Conservation (phyloP, 1,140 invertebrate species). For the Neuroterus valhalla region DNA sequence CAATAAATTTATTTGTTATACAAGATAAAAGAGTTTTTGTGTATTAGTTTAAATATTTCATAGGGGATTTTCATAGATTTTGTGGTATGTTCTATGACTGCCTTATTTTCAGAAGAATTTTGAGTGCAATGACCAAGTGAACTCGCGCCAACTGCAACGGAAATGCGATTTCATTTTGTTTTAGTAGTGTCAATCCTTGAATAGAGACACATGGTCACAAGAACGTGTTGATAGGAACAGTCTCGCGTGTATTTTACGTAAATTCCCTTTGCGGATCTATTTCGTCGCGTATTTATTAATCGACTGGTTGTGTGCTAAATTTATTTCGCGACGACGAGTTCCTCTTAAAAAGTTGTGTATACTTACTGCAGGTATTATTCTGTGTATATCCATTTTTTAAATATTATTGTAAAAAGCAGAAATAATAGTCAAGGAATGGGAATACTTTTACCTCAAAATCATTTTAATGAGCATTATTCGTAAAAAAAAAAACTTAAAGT, state of each 20-base stretch:
- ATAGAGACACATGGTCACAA: background rate
- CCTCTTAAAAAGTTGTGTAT: too few species aligned
- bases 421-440: too few species aligned
- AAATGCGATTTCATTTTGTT: constrained; percentile 26
- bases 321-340: too few species aligned
- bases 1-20: constrained; percentile 61
- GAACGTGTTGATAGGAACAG: background rate
- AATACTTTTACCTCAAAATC: too few species aligned
- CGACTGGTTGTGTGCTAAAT: too few species aligned
- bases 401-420: too few species aligned
- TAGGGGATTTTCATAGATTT: background rate
- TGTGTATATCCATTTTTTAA: too few species aligned
- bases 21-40: background rate
- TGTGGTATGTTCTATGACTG: background rate
- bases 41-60: constrained; percentile 1
- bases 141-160: background rate
- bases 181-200: constrained; percentile 2
- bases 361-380: too few species aligned
- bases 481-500: too few species aligned
- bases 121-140: too few species aligned
- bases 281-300: background rate
- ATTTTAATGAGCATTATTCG: too few species aligned
- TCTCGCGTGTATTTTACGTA: background rate
- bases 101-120: background rate
- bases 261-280: background rate